Evolutionary conservation across 2,113 vertebrate genomes (phyloP).

Genomic region (Periophthalmodon schlosseri): DNA sequence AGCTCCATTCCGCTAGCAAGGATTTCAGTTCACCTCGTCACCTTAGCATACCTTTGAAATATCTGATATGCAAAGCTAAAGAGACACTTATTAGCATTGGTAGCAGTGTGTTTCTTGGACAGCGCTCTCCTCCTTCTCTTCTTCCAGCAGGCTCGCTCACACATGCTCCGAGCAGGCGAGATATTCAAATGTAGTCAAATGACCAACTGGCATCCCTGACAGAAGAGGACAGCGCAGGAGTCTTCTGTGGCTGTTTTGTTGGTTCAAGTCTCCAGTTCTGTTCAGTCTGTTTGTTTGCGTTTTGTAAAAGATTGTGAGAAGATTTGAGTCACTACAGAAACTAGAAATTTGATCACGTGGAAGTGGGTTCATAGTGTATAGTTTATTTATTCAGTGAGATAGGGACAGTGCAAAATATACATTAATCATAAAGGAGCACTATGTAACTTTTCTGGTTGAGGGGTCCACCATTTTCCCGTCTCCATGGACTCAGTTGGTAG

Average conservation of each 20-base stretch:
- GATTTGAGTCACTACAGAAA: too few relatives aligned
- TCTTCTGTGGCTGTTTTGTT: constrained; percentile 4
- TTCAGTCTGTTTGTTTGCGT: not conserved
- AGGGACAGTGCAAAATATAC: too few relatives aligned
- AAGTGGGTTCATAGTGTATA: too few relatives aligned
- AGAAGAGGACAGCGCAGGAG: constrained; percentile 23
- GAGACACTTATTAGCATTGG: constrained; percentile 16
- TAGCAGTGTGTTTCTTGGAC: not conserved
- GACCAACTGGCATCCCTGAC: constrained; percentile 50
- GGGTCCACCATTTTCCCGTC: too few relatives aligned
- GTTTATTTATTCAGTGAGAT: too few relatives aligned
- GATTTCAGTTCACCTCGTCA: not conserved
- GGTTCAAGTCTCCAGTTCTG: not conserved
- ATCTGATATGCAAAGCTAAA: constrained; percentile 56
- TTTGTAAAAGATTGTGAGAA: not conserved
- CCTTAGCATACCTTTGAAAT: not conserved
- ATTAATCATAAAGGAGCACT: too few relatives aligned
- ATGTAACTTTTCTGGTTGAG: too few relatives aligned
- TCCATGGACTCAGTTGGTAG: too few relatives aligned
- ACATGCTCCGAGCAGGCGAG: constrained; percentile 18
- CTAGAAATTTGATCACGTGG: too few relatives aligned
- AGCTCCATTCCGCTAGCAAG: constrained; percentile 2
- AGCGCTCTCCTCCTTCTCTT: constrained; percentile 23
- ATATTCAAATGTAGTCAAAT: constrained; percentile 74
- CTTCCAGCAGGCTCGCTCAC: constrained; percentile 18